Base-by-base conservation (phyloP, 2,888 invertebrate species). In the Ophion ellenae region DNA sequence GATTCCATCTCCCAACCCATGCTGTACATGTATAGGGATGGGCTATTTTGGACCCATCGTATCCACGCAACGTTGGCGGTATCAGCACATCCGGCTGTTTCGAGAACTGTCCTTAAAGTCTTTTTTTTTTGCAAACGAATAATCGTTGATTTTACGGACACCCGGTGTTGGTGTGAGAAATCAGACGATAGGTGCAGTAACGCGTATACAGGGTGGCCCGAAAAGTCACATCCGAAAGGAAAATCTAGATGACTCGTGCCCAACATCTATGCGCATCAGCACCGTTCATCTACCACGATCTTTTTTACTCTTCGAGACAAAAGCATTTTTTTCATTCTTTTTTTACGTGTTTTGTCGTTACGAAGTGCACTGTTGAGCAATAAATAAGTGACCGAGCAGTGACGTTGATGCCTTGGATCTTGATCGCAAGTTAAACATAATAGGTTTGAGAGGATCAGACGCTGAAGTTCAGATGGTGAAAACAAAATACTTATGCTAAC, bases 1-100 rank as follows among this genome's bases (percentile, higher is more conserved):
- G 83, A 59, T 59, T 61, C 64, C 20, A 69, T 40, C 67, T n/a
- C n/a, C 9, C 45, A 64, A 14, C 20, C 14, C 64, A 64, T 64
- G 7, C 10, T 14, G 11, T 32, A 64, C 28, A 32, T 32, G 11
- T 28, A 53, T 17, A 17, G 53, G 5, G 53, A 53, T 17, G 17
- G 53, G 2, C 17, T 53, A 53, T 53, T 17, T 14, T 17, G 40
- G 5, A 40, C 40, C 53, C 17, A 3, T 17, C 17, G 14, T 53
- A 17, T 53, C 40, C 5, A 53, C 53, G 17, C 14, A 17, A 17
- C 17, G 17, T 14, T 53, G 17, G 53, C 53, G 17, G 4, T 53
- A 53, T 40, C 40, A 40, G 40, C 17, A 14, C 17, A 14, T 53
- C 53, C 53, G 17, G 5, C 53, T 17, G 53, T 53, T 53, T 17